Percentiles rank a stretch among this genome's conserved stretches.
Conservation (phyloP, 1,140 invertebrate species). For the Tetragnatha versicolor region DNA sequence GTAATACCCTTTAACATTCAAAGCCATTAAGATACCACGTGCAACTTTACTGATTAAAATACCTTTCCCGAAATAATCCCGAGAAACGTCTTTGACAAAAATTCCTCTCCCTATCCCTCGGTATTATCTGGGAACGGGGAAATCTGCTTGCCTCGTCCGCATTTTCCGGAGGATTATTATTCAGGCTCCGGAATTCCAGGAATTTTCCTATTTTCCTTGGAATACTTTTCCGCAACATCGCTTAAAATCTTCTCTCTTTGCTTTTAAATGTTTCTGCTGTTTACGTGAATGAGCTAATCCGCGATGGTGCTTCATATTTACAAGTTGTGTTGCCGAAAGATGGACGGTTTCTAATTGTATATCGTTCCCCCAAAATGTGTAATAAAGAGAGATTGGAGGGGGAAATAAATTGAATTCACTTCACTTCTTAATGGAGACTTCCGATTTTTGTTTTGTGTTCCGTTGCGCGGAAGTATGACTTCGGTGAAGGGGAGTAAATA, state of each 20-base stretch:
- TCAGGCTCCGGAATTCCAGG: constrained; percentile 41
- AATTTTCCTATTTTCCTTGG: constrained; percentile 48
- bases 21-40: constrained; percentile 47
- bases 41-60: constrained; percentile 52
- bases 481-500: too few species aligned
- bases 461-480: too few species aligned
- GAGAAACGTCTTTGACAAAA: constrained; percentile 44
- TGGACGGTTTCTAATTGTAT: too few species aligned
- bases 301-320: not conserved
- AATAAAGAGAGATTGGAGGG: not conserved
- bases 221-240: constrained; percentile 47
- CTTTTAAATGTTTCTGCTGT: constrained; percentile 25
- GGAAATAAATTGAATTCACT: too few species aligned
- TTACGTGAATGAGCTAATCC: constrained; percentile 38
- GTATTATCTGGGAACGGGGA: constrained; percentile 33
- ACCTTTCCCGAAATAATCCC: constrained; percentile 49
- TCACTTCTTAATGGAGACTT: too few species aligned
- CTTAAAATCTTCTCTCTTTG: constrained; percentile 33
- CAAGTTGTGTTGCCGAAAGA: too few species aligned
- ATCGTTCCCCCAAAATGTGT: not conserved
- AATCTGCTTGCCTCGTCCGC: constrained; percentile 44
- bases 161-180: constrained; percentile 51
- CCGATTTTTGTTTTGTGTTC: too few species aligned
- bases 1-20: constrained; percentile 40
- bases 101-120: not conserved